phyloP scores from a whole-genome alignment of 2,797 vertebrate genomes.

The Phrynocephalus guinanensis region DNA sequence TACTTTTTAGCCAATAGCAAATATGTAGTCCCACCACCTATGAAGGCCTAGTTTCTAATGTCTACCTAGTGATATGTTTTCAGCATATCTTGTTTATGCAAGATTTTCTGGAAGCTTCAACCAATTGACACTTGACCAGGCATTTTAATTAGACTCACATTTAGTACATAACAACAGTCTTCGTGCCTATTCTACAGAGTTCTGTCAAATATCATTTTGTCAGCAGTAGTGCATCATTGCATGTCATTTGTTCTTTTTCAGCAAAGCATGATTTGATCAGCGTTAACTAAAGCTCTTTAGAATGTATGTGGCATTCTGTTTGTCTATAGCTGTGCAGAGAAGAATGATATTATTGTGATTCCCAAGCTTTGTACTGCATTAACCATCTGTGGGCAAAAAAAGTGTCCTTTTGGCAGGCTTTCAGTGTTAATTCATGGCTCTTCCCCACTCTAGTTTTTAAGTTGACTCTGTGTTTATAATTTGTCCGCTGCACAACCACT shows the following conservation, averaged over 20 bases:
- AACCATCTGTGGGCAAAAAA: not conserved
- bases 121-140: not conserved
- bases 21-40: not conserved
- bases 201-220: too few species aligned
- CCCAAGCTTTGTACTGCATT: constrained; percentile 2
- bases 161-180: not conserved
- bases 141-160: not conserved
- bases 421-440: not conserved
- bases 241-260: too few species aligned
- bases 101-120: not conserved
- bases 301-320: constrained; percentile 50
- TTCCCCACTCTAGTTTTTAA: not conserved
- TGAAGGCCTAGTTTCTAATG: not conserved
- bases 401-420: not conserved
- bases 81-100: not conserved
- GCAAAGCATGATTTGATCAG: too few species aligned
- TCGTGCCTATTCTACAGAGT: too few species aligned
- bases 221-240: too few species aligned
- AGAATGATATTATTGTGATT: not conserved
- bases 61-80: not conserved
- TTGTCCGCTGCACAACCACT: not conserved
- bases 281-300: constrained; percentile 20
- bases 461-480: too few species aligned
- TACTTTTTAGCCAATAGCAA: not conserved
- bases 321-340: constrained; percentile 27